A percentile compares a stretch with the other conserved stretches of the same genome.
Evolutionary conservation across 2,113 vertebrate genomes (phyloP).

Genomic region (Grammomys dolichurus): DNA sequence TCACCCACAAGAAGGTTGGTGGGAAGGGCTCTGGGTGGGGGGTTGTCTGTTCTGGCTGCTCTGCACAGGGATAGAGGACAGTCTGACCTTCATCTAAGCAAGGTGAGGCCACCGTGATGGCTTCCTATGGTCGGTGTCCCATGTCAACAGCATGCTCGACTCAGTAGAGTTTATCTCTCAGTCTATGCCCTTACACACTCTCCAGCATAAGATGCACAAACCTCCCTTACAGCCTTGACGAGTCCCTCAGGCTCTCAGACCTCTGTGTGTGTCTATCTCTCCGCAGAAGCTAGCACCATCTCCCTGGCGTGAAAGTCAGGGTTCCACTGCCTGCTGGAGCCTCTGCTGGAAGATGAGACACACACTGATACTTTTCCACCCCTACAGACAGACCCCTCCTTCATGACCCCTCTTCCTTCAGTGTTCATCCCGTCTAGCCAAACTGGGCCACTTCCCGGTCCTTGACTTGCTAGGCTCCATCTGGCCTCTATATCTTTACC

Average conservation of each 20-base stretch:
- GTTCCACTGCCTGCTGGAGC: background rate
- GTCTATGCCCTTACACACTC: background rate
- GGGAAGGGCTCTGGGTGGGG: background rate
- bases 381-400: rapidly evolving
- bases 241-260: background rate
- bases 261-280: rapidly evolving
- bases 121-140: rapidly evolving
- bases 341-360: background rate
- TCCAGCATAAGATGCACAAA: background rate
- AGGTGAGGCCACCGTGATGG: rapidly evolving
- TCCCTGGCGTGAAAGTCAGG: too few relatives aligned
- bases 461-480: background rate
- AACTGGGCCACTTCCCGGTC: rapidly evolving
- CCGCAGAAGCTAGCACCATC: background rate
- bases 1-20: rapidly evolving
- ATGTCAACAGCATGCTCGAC: rapidly evolving
- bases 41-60: background rate
- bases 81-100: background rate
- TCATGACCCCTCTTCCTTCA: background rate
- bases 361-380: too few relatives aligned
- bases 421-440: background rate
- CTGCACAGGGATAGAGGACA: rapidly evolving
- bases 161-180: background rate
- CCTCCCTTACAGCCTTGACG: rapidly evolving
- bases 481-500: background rate